Conservation (phyloP, 2,888 invertebrate species). For the Kryphioiulus occultus region DNA sequence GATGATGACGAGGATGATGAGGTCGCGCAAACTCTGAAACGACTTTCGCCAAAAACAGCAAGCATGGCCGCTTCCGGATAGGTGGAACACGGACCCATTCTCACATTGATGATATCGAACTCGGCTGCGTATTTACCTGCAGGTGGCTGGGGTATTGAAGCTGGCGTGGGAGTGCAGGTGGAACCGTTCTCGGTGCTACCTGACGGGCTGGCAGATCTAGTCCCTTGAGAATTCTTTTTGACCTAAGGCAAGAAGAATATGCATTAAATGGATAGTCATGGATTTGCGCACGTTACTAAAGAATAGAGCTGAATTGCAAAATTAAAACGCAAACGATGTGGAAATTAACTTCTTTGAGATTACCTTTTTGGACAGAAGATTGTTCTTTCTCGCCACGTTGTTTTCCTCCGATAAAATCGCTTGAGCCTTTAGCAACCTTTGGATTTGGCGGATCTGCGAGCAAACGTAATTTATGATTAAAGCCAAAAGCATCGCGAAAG, state of each 20-base stretch:
- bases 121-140: background rate
- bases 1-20: background rate
- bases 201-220: slow-evolving; percentile 46
- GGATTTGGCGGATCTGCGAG: slow-evolving; percentile 43
- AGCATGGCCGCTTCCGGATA: background rate
- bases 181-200: slow-evolving; percentile 50
- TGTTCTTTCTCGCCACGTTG: background rate
- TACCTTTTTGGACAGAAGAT: slow-evolving; percentile 37
- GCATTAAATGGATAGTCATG: background rate
- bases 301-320: background rate
- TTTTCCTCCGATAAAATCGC: slow-evolving; percentile 47
- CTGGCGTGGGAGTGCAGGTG: background rate
- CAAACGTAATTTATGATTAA: background rate
- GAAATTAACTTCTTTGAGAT: background rate
- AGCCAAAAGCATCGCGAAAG: background rate
- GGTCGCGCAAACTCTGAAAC: background rate
- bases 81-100: background rate
- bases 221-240: background rate
- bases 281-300: background rate
- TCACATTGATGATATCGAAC: background rate
- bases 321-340: no score
- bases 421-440: slow-evolving; percentile 44
- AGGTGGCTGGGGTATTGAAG: background rate
- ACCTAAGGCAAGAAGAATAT: slow-evolving; percentile 27
- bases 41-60: background rate